Evolutionary conservation across 1,140 invertebrate genomes (phyloP).

Genomic region (Schlechtendalia chinensis): DNA sequence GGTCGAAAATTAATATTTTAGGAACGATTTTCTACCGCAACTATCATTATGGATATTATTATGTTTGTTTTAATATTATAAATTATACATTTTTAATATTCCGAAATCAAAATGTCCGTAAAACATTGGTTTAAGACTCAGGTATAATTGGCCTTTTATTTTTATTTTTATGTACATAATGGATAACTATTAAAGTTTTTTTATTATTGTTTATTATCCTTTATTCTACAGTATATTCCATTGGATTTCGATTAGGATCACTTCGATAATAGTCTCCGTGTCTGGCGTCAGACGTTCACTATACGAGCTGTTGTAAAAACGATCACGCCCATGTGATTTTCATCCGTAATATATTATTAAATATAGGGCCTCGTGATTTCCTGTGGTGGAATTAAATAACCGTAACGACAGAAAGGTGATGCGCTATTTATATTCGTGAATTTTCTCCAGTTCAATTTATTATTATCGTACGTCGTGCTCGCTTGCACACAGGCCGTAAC

Average conservation of each 20-base stretch:
- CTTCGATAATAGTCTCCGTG: neutral
- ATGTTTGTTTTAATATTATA: neutral
- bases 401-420: slow-evolving; percentile 24
- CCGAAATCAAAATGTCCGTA: neutral
- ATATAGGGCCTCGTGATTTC: slow-evolving; percentile 4
- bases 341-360: neutral
- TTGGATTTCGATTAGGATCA: neutral
- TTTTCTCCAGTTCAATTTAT: slow-evolving; percentile 46
- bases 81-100: neutral
- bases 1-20: neutral
- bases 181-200: neutral
- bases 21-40: neutral
- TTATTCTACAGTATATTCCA: neutral
- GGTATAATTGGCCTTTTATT: neutral
- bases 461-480: slow-evolving; percentile 26
- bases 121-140: neutral
- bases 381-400: slow-evolving; percentile 43
- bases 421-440: slow-evolving; percentile 43
- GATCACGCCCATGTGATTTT: slow-evolving; percentile 27
- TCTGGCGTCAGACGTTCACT: neutral
- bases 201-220: neutral
- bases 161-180: neutral
- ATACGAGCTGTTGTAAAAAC: neutral
- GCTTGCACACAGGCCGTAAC: neutral
- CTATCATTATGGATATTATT: too few species aligned